Evolutionary conservation across 1,140 invertebrate species (phyloP), one percentile per base, ranked within the genome.

Genomic region (Calephelis nemesis): DNA sequence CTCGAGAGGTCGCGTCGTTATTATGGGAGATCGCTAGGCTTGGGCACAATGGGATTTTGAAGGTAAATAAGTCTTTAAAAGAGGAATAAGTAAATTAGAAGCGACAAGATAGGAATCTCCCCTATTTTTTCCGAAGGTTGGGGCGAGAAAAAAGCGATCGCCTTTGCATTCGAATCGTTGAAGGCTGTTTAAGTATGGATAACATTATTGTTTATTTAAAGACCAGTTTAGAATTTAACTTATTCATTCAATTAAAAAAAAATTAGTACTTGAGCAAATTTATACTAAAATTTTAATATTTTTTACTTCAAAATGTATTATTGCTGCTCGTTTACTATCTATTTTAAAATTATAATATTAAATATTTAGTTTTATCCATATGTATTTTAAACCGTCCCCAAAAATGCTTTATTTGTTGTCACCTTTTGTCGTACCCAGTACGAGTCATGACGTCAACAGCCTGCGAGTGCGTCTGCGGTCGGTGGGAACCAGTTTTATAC

Each of bases 81-180:
- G 91, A 93, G 93, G 90, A 93, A 94, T 93, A 94, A 94, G 93
- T 94, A 94, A 94, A 94, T 94, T 93, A 93, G 93, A 94, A 93
- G 92, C 92, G 91, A 92, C 90, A 93, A 91, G 93, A 94, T 93
- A 94, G 92, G 92, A 93, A 94, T 94, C 93, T 93, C 92, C 93
- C 93, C 93, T 92, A 93, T 92, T 90, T 91, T 87, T 91, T 85
- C 73, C 83, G 77, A 87, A 86, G 83, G 77, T 76, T 84, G 80
- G 87, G 87, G 85, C 77, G 84, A 83, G 78, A 88, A 90, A 91
- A 90, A 91, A 83, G 78, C 83, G 86, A 91, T 91, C 87, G 88
- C 87, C 88, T 87, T 86, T 80, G 72, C 79, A 70, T 75, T 79
- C 75, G 74, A 79, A 75, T 77, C 79, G 71, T 69, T 76, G 50